Percentiles rank a stretch among this genome's conserved stretches.
These are phyloP conservation scores for Phortica magna DNA, from an alignment of 2,888 invertebrate genomes.

Conservation along the genomic window DNA sequence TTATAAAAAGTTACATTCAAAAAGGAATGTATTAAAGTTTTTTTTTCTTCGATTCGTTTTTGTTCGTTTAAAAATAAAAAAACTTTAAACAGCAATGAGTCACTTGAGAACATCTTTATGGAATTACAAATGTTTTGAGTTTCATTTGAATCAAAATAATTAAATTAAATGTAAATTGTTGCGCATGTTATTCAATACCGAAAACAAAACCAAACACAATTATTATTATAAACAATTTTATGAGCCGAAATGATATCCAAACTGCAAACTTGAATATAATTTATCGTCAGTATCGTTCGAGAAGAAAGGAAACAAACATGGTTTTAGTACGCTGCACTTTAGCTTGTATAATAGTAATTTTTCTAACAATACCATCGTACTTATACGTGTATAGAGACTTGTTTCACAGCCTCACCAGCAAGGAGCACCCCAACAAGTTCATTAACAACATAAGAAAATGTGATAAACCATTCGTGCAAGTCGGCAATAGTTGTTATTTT, in stretches of 20 bases:
- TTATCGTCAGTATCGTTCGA: not conserved
- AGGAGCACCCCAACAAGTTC: not conserved
- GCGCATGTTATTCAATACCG: too few species aligned
- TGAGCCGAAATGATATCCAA: not conserved
- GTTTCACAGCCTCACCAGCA: not conserved
- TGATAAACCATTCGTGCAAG: conserved; percentile 54
- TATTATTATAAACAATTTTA: not conserved
- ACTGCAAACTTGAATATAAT: not conserved
- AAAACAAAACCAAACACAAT: too few species aligned
- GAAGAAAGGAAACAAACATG: not conserved
- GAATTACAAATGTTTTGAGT: too few species aligned
- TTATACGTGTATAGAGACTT: not conserved
- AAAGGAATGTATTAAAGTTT: too few species aligned
- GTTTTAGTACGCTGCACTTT: not conserved
- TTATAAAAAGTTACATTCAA: too few species aligned
- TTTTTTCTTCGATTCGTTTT: too few species aligned
- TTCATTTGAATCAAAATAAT: too few species aligned
- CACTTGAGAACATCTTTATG: too few species aligned
- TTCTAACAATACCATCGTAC: not conserved
- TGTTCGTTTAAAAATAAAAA: too few species aligned
- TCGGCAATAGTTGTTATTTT: conserved; percentile 55
- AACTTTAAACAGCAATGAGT: too few species aligned
- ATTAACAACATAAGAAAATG: conserved; percentile 34
- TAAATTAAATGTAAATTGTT: too few species aligned
- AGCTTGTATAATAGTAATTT: not conserved